Evolutionary conservation across 2,797 vertebrate genomes (phyloP).

Genomic region (Typhlichthys eigenmanni): DNA sequence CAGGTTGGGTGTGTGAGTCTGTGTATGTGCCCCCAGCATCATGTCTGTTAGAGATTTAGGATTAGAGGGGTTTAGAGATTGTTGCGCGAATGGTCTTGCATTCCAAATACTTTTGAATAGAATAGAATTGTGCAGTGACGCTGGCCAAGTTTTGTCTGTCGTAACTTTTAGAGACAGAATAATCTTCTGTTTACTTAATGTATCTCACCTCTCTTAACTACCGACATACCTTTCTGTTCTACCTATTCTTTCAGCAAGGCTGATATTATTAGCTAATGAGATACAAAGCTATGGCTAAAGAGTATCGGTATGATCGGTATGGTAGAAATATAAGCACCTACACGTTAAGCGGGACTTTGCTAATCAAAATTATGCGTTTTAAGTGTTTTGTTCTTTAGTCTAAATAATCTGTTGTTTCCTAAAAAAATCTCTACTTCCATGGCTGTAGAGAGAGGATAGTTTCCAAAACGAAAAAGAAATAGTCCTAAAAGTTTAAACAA

Average conservation of each 20-base stretch:
- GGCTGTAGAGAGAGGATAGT: too few species aligned
- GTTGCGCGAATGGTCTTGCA: slow-evolving; percentile 27
- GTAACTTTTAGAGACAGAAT: slow-evolving; percentile 5
- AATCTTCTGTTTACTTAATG: slow-evolving; percentile 21
- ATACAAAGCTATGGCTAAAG: too few species aligned
- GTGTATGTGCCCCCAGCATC: background rate
- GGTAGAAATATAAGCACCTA: too few species aligned
- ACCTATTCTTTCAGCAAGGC: background rate
- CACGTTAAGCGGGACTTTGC: too few species aligned
- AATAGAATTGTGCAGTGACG: background rate
- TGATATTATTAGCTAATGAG: slow-evolving; percentile 29
- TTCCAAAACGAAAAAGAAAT: too few species aligned
- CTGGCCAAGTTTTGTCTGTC: background rate
- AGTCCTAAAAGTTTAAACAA: too few species aligned
- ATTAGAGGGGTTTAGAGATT: slow-evolving; percentile 59
- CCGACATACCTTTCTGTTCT: too few species aligned
- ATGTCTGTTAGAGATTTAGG: slow-evolving; percentile 49
- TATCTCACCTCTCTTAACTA: slow-evolving; percentile 1
- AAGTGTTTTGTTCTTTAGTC: too few species aligned
- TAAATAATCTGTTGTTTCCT: too few species aligned
- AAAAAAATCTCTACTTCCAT: too few species aligned
- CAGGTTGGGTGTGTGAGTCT: slow-evolving; percentile 18
- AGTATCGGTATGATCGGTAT: too few species aligned
- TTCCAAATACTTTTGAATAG: slow-evolving; percentile 19
- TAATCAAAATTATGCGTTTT: too few species aligned